phyloP scores from a whole-genome alignment of 1,140 invertebrate species.

The Neuroterus valhalla region DNA sequence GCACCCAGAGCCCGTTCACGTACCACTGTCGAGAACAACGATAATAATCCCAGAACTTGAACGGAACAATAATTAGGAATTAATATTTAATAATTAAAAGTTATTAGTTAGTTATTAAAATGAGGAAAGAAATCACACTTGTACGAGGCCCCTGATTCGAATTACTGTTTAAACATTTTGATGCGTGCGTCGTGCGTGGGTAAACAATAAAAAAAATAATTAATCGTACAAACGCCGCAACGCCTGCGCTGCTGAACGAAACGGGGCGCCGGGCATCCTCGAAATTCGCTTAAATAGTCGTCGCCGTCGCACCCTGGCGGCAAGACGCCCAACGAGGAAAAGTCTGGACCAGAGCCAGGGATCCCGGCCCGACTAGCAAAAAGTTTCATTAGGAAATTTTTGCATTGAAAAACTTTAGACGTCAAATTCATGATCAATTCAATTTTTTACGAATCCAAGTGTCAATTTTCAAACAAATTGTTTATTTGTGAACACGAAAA shows the following conservation, averaged over 20 bases:
- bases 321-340: constrained; percentile 61
- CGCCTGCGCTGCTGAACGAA: constrained; percentile 74
- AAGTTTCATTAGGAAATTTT: too few species aligned
- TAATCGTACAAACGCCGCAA: constrained; percentile 66
- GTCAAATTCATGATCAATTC: too few species aligned
- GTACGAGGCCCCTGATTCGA: constrained; percentile 23
- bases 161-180: constrained; percentile 10
- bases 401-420: too few species aligned
- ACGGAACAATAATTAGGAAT: background rate
- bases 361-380: constrained; percentile 62
- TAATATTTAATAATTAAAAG: background rate
- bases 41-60: background rate
- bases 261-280: constrained; percentile 69
- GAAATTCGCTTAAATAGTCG: constrained; percentile 74
- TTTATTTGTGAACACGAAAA: too few species aligned
- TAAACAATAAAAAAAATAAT: constrained; percentile 51
- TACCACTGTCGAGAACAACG: too few species aligned
- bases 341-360: constrained; percentile 66
- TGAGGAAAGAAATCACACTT: constrained; percentile 9
- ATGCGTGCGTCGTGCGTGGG: constrained; percentile 10
- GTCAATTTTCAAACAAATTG: too few species aligned
- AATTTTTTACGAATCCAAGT: too few species aligned
- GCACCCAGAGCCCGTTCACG: background rate
- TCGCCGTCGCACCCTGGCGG: constrained; percentile 69
- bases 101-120: too few species aligned